Evolutionary conservation across 2,113 vertebrate genomes (phyloP).

Genomic region (Ceyx margarethae): DNA sequence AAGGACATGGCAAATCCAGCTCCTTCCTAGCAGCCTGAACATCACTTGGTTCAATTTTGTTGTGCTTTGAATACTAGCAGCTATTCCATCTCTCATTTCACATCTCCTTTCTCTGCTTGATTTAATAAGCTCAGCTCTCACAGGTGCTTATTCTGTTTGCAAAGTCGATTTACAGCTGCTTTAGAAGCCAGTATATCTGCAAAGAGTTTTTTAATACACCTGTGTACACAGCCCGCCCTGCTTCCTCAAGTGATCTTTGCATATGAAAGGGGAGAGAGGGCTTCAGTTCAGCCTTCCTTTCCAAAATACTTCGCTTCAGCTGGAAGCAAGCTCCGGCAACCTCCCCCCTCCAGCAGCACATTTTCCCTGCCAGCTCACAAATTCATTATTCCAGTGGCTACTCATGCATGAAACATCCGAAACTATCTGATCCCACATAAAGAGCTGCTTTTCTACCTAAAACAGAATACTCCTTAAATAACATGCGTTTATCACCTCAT

Average conservation of each 20-base stretch:
- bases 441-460: not conserved
- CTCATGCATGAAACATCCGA: not conserved
- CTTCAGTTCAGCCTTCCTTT: not conserved
- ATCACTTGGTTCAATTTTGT: not conserved
- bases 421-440: not conserved
- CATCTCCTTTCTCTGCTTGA: not conserved
- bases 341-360: not conserved
- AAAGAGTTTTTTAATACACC: not conserved
- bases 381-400: slow-evolving; percentile 6
- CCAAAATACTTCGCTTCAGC: not conserved
- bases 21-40: not conserved
- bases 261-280: not conserved
- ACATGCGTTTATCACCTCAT: not conserved
- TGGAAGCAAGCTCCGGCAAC: not conserved
- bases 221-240: not conserved
- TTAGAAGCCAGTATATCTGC: not conserved
- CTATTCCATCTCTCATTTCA: not conserved
- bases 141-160: not conserved
- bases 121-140: not conserved
- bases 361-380: slow-evolving; percentile 6
- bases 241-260: not conserved
- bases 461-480: not conserved
- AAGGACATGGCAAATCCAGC: not conserved
- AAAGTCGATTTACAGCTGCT: not conserved
- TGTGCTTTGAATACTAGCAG: not conserved